phyloP scores from a whole-genome alignment of 2,797 vertebrate species.

The Chaunax sp. region DNA sequence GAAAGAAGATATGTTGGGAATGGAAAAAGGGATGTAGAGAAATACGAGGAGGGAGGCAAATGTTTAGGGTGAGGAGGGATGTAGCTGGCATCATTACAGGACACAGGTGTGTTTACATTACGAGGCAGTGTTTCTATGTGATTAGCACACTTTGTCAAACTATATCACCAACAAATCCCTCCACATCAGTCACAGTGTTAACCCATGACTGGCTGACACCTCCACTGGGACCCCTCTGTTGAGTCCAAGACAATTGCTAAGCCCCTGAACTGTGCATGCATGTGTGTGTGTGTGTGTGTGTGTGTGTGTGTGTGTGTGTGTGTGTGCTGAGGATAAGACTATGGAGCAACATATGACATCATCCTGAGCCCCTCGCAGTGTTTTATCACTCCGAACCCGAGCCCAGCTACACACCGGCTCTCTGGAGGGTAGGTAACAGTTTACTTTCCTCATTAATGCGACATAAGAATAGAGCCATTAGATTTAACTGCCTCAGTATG shows the following conservation, averaged over 20 bases:
- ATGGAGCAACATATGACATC: slow-evolving; percentile 69
- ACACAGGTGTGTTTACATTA: slow-evolving; percentile 75
- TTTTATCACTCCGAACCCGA: slow-evolving; percentile 54
- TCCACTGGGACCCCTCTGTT: slow-evolving; percentile 40
- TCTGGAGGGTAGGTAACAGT: slow-evolving; percentile 36
- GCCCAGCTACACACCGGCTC: slow-evolving; percentile 8
- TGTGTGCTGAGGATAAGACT: slow-evolving; percentile 29
- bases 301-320: slow-evolving; percentile 5
- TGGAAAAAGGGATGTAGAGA: slow-evolving; percentile 8
- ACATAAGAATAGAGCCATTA: slow-evolving; percentile 23
- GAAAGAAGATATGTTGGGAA: neutral
- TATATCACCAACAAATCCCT: slow-evolving; percentile 37
- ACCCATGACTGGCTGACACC: slow-evolving; percentile 44
- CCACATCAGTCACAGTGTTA: slow-evolving; percentile 31
- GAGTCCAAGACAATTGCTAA: slow-evolving; percentile 35
- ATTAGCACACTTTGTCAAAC: slow-evolving; percentile 45
- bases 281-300: slow-evolving; percentile 24
- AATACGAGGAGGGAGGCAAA: slow-evolving; percentile 12
- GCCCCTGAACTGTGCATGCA: slow-evolving; percentile 14
- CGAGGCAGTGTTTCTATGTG: slow-evolving; percentile 43
- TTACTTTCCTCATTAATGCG: slow-evolving; percentile 48
- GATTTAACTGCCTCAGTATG: slow-evolving; percentile 39
- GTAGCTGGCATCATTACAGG: slow-evolving; percentile 45
- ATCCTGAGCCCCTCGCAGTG: slow-evolving; percentile 41
- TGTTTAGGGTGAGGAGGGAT: slow-evolving; percentile 10